Evolutionary conservation across 2,888 invertebrate species (phyloP).

Genomic region (Drosophila infuscata): DNA sequence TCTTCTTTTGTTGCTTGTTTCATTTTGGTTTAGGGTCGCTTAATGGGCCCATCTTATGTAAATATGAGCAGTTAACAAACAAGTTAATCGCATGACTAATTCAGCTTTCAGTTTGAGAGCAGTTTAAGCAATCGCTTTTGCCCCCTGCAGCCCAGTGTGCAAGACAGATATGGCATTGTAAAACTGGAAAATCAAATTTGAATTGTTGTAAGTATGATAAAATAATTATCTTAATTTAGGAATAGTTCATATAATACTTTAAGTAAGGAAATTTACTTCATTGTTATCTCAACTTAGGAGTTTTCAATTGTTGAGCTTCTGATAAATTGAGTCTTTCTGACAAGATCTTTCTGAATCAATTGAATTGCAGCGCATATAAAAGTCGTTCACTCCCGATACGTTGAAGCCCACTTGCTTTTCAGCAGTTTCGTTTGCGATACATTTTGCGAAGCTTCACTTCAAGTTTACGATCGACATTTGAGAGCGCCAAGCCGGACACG

Average conservation of each 20-base stretch:
- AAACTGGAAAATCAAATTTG: not conserved
- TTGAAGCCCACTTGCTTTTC: conserved; percentile 36
- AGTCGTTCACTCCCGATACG: conserved; percentile 10
- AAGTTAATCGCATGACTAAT: conserved; percentile 46
- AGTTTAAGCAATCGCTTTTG: not conserved
- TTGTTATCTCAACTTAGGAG: not conserved
- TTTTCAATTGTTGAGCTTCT: not conserved
- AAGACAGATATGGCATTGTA: not conserved
- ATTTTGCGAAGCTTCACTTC: conserved; percentile 30
- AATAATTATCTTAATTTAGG: not conserved
- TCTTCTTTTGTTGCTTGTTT: conserved; percentile 20
- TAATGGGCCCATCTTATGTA: conserved; percentile 42
- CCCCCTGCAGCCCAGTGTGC: not conserved
- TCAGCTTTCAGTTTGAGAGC: conserved; percentile 7
- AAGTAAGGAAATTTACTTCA: not conserved
- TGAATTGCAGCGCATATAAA: conserved; percentile 13
- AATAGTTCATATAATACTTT: not conserved
- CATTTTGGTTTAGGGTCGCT: conserved; percentile 8
- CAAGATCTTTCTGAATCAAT: not conserved
- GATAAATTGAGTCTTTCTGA: not conserved
- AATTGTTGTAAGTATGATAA: not conserved
- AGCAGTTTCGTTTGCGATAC: conserved; percentile 13
- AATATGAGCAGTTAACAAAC: conserved; percentile 41
- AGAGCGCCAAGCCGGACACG: conserved; percentile 53
- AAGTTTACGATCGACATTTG: conserved; percentile 56